Base-by-base conservation (phyloP, 2,888 invertebrate genomes). In the Leptinotarsa peninsularis region DNA sequence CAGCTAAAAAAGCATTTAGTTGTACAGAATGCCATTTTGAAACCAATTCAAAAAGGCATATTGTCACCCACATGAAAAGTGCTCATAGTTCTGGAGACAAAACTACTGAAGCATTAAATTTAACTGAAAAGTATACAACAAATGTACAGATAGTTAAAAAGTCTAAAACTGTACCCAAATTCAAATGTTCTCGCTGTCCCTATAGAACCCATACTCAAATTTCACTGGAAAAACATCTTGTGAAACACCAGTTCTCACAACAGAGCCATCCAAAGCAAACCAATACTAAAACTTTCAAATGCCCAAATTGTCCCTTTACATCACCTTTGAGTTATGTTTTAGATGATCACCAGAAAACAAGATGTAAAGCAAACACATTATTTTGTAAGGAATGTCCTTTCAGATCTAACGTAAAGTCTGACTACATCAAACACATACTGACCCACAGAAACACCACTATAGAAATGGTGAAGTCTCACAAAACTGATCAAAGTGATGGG, bases 21-120 rank as follows among this genome's bases (percentile, higher is more conserved):
- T 76, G 78, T 49, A 76, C 74, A 52, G 78, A 76, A 60, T 78
- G 78, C 18, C 43, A 70, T 60, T 78, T 74, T 50, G 66, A 69
- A 56, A 71, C 77, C 4, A 75, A 73, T 63, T 78, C 74, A 3
- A 74, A 76, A 69, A 74, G 75, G 7, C 67, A 72, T 66, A 71
- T 77, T n/a, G 60, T 54, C 14, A 56, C 58, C 33, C 73, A 73
- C 43, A 71, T 68, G 49, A 76, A 74, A 71, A 78, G 66, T 66
- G 52, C 68, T n/a, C 76, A 78, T 66, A 71, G 71, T n/a, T 63
- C 71, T 5, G 63, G 63, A n/a, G 63, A 63, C n/a, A 10, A 3
- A 21, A 27, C n/a, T 54, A 70, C 17, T 66, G 5, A 10, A 10
- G n/a, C 63, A 33, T n/a, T 43, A 10, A 43, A n/a, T 33, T 3